phyloP scores from a whole-genome alignment of 2,888 invertebrate genomes.

The Lamellibrachia columna region DNA sequence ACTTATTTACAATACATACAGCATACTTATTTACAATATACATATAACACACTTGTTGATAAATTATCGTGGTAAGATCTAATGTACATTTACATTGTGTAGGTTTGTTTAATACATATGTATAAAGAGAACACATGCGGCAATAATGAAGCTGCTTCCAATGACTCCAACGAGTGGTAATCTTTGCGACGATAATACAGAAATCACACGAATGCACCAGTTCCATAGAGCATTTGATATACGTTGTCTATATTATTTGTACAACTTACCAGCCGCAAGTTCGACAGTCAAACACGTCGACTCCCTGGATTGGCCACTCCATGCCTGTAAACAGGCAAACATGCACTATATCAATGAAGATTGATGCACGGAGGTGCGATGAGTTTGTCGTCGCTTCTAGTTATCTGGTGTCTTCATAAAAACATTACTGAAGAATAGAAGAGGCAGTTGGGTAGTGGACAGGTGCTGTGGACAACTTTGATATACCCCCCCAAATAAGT shows the following conservation, averaged over 20 bases:
- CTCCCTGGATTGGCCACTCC: conserved; percentile 37
- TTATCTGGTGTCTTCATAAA: no score
- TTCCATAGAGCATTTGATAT: neutral
- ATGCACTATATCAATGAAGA: neutral
- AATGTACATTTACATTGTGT: neutral
- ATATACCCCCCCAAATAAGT: no score
- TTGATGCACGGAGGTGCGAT: no score
- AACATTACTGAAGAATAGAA: no score
- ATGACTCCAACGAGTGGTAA: neutral
- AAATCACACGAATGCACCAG: neutral
- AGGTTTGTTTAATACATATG: neutral
- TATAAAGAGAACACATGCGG: no score
- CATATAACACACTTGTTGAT: neutral
- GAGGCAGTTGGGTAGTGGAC: no score
- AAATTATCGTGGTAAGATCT: neutral
- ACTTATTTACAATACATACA: conserved; percentile 18
- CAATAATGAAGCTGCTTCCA: no score
- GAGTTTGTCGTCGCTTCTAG: no score
- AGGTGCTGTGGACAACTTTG: no score
- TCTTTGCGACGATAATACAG: neutral
- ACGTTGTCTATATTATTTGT: neutral
- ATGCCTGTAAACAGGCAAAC: conserved; percentile 24
- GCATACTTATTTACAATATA: neutral
- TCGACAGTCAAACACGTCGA: conserved; percentile 90
- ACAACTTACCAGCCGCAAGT: conserved; percentile 85